Evolutionary conservation across 2,113 vertebrate genomes (phyloP).

Genomic region (Prionailurus bengalensis): DNA sequence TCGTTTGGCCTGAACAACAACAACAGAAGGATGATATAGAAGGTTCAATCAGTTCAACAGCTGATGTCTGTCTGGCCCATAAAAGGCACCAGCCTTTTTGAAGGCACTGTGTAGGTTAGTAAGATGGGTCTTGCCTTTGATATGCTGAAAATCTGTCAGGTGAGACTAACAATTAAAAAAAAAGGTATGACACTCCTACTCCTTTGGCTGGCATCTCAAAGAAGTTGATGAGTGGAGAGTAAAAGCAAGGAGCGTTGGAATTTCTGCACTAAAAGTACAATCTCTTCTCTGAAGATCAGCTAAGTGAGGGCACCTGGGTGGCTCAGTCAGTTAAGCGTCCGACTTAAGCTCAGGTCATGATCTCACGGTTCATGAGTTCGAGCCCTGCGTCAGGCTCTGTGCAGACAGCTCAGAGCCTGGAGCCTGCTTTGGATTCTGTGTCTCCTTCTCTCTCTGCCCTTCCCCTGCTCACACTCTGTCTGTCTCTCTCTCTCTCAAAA

Average conservation of each 20-base stretch:
- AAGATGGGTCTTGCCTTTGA: background rate
- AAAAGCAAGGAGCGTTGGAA: background rate
- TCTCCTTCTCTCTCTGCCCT: too few species aligned
- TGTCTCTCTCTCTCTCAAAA: too few species aligned
- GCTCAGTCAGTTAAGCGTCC: too few species aligned
- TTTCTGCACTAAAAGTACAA: background rate
- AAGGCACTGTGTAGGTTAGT: background rate
- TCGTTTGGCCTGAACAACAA: background rate
- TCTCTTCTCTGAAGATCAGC: background rate
- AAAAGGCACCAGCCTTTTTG: background rate
- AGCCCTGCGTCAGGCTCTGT: too few species aligned
- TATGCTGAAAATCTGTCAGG: background rate
- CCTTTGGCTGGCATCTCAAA: background rate
- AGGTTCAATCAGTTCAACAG: background rate
- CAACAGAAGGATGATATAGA: background rate
- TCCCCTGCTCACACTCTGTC: too few species aligned
- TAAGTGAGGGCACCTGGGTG: background rate
- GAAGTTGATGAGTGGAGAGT: background rate
- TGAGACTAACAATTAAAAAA: background rate
- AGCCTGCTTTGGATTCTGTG: too few species aligned
- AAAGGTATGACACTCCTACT: background rate
- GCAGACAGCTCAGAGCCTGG: too few species aligned
- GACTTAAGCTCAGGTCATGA: too few species aligned
- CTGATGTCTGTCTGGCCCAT: background rate
- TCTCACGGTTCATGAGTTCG: too few species aligned